phyloP scores from a whole-genome alignment of 2,888 invertebrate genomes.

The Spisula subtruncata region DNA sequence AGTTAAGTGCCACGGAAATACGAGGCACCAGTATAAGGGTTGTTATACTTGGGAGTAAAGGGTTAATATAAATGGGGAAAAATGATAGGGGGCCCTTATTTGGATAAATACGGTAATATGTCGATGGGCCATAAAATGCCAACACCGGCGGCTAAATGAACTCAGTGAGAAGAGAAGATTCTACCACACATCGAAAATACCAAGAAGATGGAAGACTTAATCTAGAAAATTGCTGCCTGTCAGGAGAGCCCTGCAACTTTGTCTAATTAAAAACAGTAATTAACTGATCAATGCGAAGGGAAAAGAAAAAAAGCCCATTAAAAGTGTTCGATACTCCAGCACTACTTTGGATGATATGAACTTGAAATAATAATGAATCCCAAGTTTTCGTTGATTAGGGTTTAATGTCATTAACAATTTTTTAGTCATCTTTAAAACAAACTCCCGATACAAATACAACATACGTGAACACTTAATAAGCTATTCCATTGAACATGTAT shows the following conservation, averaged over 20 bases:
- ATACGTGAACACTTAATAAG: neutral
- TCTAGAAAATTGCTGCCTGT: conserved; percentile 44
- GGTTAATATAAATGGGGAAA: too few relatives aligned
- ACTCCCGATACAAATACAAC: neutral
- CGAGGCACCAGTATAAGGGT: too few relatives aligned
- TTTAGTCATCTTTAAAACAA: neutral
- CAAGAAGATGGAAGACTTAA: conserved; percentile 29
- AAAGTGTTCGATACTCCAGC: conserved; percentile 16
- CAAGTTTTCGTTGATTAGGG: neutral
- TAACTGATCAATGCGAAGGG: conserved; percentile 35
- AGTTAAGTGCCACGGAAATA: too few relatives aligned
- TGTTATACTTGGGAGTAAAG: too few relatives aligned
- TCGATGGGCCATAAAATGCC: conserved; percentile 26
- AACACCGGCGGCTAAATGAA: neutral
- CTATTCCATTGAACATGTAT: neutral
- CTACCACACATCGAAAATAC: conserved; percentile 10
- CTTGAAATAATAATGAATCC: neutral
- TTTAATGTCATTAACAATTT: conserved; percentile 14
- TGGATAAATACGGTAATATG: neutral
- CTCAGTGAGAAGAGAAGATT: neutral
- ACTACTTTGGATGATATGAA: neutral
- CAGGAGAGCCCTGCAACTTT: conserved; percentile 37
- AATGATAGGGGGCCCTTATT: neutral
- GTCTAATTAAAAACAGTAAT: conserved; percentile 52
- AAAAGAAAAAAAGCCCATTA: conserved; percentile 22